These are phyloP conservation scores for Platalea minor DNA, from an alignment of 2,797 vertebrate species.

Conservation along the genomic window DNA sequence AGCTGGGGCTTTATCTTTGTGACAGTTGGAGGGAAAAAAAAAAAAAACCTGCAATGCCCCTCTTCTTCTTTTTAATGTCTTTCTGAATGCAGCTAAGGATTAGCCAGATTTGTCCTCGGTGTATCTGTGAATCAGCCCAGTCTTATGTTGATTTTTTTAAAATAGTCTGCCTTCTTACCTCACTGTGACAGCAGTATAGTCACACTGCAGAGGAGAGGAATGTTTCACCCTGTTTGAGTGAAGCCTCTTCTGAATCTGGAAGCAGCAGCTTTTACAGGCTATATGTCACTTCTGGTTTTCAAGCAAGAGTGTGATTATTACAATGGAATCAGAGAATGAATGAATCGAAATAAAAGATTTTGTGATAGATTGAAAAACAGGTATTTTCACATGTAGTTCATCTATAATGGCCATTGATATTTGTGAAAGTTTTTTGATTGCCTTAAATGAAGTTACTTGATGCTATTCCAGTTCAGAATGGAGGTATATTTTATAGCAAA, in stretches of 20 bases:
- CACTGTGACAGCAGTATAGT: neutral
- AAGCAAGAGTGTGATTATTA: neutral
- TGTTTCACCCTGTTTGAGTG: neutral
- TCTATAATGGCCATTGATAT: neutral
- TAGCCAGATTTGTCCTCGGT: neutral
- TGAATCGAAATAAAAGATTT: neutral
- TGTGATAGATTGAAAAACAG: neutral
- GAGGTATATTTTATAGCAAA: neutral
- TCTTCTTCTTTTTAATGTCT: neutral
- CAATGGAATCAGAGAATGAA: neutral
- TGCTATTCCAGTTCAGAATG: neutral
- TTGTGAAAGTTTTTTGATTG: neutral
- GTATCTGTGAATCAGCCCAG: neutral
- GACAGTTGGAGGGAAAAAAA: neutral
- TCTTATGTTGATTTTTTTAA: neutral
- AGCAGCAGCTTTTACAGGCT: neutral
- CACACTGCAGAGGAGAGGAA: neutral
- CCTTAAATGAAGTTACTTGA: neutral
- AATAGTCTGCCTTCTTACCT: neutral
- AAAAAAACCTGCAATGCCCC: accelerated
- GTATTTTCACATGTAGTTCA: neutral
- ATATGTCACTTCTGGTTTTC: neutral
- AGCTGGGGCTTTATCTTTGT: neutral
- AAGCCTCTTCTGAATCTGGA: neutral
- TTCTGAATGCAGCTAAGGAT: neutral